These are phyloP conservation scores for Argyrosomus japonicus DNA, from an alignment of 2,113 vertebrate species.

Conservation along the genomic window DNA sequence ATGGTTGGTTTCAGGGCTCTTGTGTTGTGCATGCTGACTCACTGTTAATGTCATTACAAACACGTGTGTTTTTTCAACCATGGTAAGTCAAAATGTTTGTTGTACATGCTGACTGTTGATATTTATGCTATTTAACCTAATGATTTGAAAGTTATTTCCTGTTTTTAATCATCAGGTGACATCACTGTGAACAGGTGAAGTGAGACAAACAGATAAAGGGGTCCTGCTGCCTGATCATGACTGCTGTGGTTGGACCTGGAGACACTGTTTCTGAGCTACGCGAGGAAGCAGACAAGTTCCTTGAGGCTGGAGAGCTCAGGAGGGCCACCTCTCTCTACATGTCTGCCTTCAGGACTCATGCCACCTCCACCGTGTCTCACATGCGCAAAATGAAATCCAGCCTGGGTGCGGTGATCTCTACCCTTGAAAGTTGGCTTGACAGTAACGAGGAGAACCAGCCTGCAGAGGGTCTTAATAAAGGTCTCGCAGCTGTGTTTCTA, in stretches of 20 bases:
- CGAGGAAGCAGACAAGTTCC: slow-evolving; percentile 83
- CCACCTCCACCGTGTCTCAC: slow-evolving; percentile 79
- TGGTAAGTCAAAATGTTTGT: background rate
- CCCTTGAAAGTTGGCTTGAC: slow-evolving; percentile 88
- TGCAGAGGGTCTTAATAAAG: slow-evolving; percentile 82
- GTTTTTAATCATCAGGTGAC: slow-evolving; percentile 9
- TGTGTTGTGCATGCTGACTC: background rate
- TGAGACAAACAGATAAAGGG: background rate
- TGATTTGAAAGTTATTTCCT: background rate
- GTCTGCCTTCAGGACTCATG: slow-evolving; percentile 88
- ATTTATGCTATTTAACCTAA: background rate
- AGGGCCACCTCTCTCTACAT: slow-evolving; percentile 87
- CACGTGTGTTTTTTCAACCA: background rate
- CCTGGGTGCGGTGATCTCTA: slow-evolving; percentile 74
- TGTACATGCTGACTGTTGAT: background rate
- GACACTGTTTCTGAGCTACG: slow-evolving; percentile 82
- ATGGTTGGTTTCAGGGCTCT: background rate
- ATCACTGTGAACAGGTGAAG: slow-evolving; percentile 28
- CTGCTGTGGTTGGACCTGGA: slow-evolving; percentile 78
- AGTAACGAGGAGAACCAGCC: slow-evolving; percentile 72
- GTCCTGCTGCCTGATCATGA: slow-evolving; percentile 52
- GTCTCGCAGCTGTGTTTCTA: slow-evolving; percentile 88
- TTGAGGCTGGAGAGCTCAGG: slow-evolving; percentile 75
- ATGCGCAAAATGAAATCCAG: slow-evolving; percentile 73
- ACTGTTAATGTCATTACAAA: background rate